A percentile compares a stretch with the other conserved stretches of the same genome.
phyloP scores from a whole-genome alignment of 1,140 invertebrate species.

The Lithobius niger region DNA sequence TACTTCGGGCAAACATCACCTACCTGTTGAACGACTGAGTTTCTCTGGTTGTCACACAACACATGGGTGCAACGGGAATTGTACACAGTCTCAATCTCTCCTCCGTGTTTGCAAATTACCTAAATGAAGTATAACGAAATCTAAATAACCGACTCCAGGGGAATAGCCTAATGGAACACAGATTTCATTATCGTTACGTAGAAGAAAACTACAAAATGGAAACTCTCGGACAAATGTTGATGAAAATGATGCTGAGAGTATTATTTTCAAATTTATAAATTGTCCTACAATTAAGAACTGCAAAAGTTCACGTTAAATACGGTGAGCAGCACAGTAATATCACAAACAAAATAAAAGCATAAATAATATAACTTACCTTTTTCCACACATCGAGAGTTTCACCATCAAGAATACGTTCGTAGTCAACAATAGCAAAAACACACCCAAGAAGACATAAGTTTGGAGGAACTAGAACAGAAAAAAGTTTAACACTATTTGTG shows the following conservation, averaged over 20 bases:
- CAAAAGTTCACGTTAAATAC: no score
- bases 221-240: no score
- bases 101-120: conserved; percentile 71
- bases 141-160: no score
- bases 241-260: no score
- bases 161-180: no score
- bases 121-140: conserved; percentile 19
- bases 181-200: no score
- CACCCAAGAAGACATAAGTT: conserved; percentile 83
- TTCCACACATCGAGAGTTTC: conserved; percentile 54
- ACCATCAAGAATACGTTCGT: conserved; percentile 37
- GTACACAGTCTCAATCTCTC: conserved; percentile 74
- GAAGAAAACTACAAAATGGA: no score
- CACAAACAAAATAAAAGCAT: no score
- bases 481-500: no score
- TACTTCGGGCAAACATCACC: neutral
- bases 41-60: conserved; percentile 74
- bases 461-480: conserved; percentile 63
- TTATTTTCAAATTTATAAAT: no score
- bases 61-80: conserved; percentile 77
- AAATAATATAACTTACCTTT: conserved; percentile 40
- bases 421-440: conserved; percentile 75
- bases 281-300: no score
- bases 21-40: conserved; percentile 71
- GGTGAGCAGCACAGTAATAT: no score